Base-by-base conservation (phyloP, 2,888 invertebrate genomes). In the Osedax frankpressi region DNA sequence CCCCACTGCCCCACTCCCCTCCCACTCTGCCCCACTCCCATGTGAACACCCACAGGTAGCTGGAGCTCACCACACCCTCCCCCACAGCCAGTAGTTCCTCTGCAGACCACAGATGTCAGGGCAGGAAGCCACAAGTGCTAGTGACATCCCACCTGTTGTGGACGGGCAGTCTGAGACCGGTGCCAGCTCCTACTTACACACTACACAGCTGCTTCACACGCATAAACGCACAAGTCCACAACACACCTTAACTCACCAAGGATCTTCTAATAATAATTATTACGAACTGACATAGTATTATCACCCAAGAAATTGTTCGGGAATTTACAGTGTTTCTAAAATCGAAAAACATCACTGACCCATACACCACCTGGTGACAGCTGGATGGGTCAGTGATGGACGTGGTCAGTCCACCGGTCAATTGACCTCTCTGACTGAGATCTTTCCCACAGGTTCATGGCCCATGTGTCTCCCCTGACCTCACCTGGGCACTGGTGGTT, bases 1-100 rank as follows among this genome's bases (percentile, higher is more conserved):
- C 65, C 65, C 65, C 65, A 65, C 65, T 65, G 65, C 65, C 65
- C 65, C 65, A 65, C 65, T 65, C 65, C 65, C 65, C 65, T 65
- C 65, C 65, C 65, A 65, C 65, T 24, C 25, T 65, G 65, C 65
- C 65, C 65, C 25, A 65, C 65, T 65, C 65, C 65, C 65, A 11
- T 65, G 1, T 65, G 65, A 62, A 62, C 63, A 62, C 65, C 65
- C 65, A 65, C 65, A 65, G 65, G 65, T 65, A 65, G 1, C n/a
- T n/a, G n/a, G n/a, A 14, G 1, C 63, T 11, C 65, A 24, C 24
- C 65, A 65, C 65, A 65, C 65, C 65, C 65, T 65, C 65, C 65
- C 65, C 65, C 65, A 65, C 65, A 65, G 65, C 65, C 14, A n/a
- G 19, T 6, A 65, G 65, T 65, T 65, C 65, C 2, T 65, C 2